Evolutionary conservation across 2,113 vertebrate genomes (phyloP).

Genomic region (Scopus umbretta): DNA sequence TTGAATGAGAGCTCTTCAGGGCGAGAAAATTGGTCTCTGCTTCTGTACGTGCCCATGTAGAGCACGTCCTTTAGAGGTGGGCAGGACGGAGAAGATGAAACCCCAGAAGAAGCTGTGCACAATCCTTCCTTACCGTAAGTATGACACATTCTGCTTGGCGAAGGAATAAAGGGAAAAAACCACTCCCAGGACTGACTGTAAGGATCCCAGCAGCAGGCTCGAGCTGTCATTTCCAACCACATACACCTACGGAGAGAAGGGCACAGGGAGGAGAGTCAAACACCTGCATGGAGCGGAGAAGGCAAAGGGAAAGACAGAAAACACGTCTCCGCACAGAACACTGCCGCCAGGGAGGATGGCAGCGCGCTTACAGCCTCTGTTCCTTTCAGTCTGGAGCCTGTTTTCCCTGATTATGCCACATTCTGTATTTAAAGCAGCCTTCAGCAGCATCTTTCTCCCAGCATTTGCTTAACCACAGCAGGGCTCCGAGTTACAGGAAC

Average conservation of each 20-base stretch:
- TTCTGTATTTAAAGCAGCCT: not conserved
- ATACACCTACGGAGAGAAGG: conserved; percentile 76
- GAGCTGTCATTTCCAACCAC: conserved; percentile 85
- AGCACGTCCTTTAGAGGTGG: not conserved
- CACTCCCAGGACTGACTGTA: conserved; percentile 76
- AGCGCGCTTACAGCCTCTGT: not conserved
- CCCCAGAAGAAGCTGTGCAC: not conserved
- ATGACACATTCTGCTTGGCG: conserved; percentile 85
- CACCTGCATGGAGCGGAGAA: not conserved
- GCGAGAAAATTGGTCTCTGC: not conserved
- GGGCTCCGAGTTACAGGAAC: not conserved
- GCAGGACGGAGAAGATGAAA: not conserved
- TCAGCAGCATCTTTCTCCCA: not conserved
- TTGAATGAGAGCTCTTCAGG: not conserved
- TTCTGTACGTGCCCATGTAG: not conserved
- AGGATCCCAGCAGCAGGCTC: conserved; percentile 69
- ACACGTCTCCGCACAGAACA: rapidly evolving
- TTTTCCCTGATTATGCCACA: not conserved
- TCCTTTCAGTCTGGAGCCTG: not conserved
- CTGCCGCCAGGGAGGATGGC: not conserved
- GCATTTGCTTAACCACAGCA: not conserved
- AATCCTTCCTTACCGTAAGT: conserved; percentile 80
- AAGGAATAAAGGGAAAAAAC: conserved; percentile 90
- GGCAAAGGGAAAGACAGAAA: not conserved
- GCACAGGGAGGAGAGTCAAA: not conserved